These are phyloP conservation scores for Engraulis encrasicolus DNA, from an alignment of 2,113 vertebrate genomes.

Conservation along the genomic window DNA sequence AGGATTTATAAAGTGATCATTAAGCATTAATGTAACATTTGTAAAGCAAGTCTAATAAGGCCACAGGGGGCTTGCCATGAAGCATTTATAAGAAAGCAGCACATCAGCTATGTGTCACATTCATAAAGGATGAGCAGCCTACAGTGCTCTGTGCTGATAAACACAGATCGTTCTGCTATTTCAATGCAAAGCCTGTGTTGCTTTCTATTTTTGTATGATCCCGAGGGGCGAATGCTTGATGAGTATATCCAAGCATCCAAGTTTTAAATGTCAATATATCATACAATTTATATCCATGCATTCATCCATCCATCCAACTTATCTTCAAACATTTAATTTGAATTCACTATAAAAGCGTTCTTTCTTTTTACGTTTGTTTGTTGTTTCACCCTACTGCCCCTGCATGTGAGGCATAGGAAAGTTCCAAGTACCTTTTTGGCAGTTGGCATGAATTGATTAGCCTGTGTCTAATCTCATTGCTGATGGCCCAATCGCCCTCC, in stretches of 20 bases:
- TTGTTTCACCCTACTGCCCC: no score
- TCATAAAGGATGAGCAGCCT: not conserved
- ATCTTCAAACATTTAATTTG: no score
- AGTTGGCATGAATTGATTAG: not conserved
- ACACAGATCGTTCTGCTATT: not conserved
- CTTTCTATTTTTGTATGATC: not conserved
- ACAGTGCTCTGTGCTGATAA: not conserved
- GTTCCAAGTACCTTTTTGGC: not conserved
- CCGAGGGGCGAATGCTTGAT: no score
- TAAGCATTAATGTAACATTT: not conserved
- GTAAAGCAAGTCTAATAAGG: not conserved
- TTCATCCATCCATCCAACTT: no score
- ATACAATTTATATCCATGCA: no score
- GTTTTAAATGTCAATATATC: no score
- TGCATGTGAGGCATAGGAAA: not conserved
- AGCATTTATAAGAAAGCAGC: not conserved
- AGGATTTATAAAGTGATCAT: not conserved
- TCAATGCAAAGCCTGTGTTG: not conserved
- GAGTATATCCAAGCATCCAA: no score
- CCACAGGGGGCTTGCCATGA: not conserved
- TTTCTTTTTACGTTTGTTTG: no score
- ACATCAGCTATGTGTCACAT: not conserved
- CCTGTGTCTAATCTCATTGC: not conserved
- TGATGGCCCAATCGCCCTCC: not conserved
- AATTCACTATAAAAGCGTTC: no score